Conservation (phyloP, 2,888 invertebrate species). For the Hypselothyrea guttata region DNA sequence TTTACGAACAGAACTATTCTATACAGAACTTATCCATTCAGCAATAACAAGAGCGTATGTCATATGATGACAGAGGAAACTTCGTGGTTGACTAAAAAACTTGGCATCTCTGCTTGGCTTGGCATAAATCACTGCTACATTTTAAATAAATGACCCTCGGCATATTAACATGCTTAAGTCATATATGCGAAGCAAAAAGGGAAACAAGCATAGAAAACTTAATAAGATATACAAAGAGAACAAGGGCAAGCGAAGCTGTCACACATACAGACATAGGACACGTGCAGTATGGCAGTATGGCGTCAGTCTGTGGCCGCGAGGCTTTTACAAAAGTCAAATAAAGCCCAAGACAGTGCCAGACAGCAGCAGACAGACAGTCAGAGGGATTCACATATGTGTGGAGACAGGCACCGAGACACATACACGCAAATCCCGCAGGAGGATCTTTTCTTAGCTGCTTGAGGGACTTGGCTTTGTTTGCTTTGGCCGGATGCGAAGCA, state of each 20-base stretch:
- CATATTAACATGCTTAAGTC: constrained; percentile 60
- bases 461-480: constrained; percentile 31
- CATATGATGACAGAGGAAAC: not conserved
- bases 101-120: constrained; percentile 25
- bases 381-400: constrained; percentile 20
- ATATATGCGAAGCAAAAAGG: constrained; percentile 43
- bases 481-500: constrained; percentile 25
- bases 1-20: not conserved
- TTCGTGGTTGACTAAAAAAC: not conserved
- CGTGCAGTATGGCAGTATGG: constrained; percentile 52
- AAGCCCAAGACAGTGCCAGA: constrained; percentile 33
- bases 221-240: constrained; percentile 34
- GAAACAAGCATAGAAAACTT: constrained; percentile 39
- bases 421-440: constrained; percentile 7
- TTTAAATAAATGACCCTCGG: constrained; percentile 34
- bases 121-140: constrained; percentile 55
- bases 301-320: constrained; percentile 52
- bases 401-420: not conserved
- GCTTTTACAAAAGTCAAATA: constrained; percentile 42
- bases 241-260: constrained; percentile 2
- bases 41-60: not conserved
- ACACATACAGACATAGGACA: constrained; percentile 37
- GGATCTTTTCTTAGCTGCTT: constrained; percentile 9
- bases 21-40: not conserved
- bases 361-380: constrained; percentile 46